Evolutionary conservation across 2,797 vertebrate genomes (phyloP), one percentile per base, ranked within the genome.

Genomic region (Notamacropus eugenii): DNA sequence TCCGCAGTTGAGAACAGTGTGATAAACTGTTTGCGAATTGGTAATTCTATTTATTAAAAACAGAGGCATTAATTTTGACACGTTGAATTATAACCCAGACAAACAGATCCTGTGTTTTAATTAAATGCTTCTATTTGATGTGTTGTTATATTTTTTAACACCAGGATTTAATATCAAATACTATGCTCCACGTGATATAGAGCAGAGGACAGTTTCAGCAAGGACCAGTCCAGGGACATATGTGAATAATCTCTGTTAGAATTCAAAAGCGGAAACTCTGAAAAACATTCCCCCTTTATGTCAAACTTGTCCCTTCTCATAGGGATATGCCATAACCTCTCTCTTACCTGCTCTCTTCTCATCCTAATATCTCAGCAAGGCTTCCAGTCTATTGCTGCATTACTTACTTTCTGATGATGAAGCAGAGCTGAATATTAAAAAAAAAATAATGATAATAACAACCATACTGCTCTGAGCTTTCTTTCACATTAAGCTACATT

Each of bases 401-500:
- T 97, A 91, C 97, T 95, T 96, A 93, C 98, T 98, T 98, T 97
- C 96, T 96, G 95, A 97, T 91, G 95, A 97, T 6, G 0, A 97
- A 98, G 98, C 96, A 95, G 95, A 95, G 96, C 90, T 97, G 98
- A 98, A 98, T 98, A 97, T 98, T 97, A 93, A 93, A 97, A 95
- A 95, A 97, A 93, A 93, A 95, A 97, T 87, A 92, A 97, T 74
- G 31, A 74, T 98, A 98, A 98, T 95, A 98, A 98, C 98, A 97
- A 98, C 98, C 97, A 92, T 96, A 97, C 98, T 97, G 98, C 98
- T 99, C 98, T 98, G 98, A 99, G 98, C 98, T 99, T 99, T 99
- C 98, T 98, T 99, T 98, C 99, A 99, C 99, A 99, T 99, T 99
- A 99, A 99, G 99, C 99, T 99, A 99, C 98, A 99, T 99, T 99